Evolutionary conservation across 2,888 invertebrate species (phyloP).

Genomic region (Cataglyphis altisquamis): DNA sequence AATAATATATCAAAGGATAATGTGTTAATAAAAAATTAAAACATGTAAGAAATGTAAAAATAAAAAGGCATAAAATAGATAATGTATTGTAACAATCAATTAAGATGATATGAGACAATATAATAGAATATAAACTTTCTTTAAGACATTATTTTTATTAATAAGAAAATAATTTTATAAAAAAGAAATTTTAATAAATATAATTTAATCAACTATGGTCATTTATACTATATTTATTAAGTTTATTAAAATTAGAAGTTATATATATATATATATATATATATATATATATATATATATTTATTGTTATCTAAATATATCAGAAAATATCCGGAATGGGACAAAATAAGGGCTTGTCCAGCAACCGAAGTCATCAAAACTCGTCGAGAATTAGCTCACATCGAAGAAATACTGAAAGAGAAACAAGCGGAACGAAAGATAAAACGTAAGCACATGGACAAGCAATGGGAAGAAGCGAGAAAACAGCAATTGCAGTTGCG

Average conservation of each 20-base stretch:
- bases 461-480: conserved; percentile 88
- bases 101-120: not conserved
- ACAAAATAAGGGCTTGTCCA: conserved; percentile 88
- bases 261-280: not conserved
- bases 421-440: conserved; percentile 86
- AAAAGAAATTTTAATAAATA: not conserved
- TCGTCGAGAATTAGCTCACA: conserved; percentile 87
- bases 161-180: not conserved
- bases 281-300: not conserved
- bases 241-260: conserved; percentile 29
- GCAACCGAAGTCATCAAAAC: conserved; percentile 88
- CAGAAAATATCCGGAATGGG: conserved; percentile 90
- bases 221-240: not conserved
- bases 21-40: not conserved
- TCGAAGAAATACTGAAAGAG: conserved; percentile 86
- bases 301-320: not conserved
- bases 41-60: not conserved
- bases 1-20: not conserved
- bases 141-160: conserved; percentile 4
- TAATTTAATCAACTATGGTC: not conserved
- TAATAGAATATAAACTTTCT: not conserved
- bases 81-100: not conserved
- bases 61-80: not conserved
- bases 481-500: conserved; percentile 87
- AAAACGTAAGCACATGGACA: conserved; percentile 86